Evolutionary conservation across 2,113 vertebrate genomes (phyloP).

Genomic region (Nannobrachium achirus): DNA sequence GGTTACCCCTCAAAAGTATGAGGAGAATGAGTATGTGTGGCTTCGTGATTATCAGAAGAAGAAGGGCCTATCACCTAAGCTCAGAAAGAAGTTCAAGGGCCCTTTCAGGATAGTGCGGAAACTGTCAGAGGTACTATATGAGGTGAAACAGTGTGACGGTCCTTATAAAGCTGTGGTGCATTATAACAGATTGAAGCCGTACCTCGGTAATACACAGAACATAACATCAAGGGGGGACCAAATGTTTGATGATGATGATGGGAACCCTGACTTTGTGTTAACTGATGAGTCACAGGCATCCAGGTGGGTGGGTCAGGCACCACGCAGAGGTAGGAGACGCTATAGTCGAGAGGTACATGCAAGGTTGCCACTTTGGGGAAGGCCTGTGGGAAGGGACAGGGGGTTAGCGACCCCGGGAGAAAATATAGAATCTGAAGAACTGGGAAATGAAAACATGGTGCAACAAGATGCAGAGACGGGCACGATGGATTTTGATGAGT

Average conservation of each 20-base stretch:
- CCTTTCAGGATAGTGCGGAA: background rate
- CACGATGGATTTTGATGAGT: background rate
- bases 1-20: background rate
- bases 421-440: background rate
- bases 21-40: slow-evolving; percentile 5
- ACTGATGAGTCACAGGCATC: background rate
- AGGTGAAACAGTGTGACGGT: background rate
- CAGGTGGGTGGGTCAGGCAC: background rate
- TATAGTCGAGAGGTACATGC: background rate
- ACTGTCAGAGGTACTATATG: slow-evolving; percentile 2
- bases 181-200: slow-evolving; percentile 1
- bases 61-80: background rate
- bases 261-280: slow-evolving; percentile 1
- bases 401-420: background rate
- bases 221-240: background rate
- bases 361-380: background rate
- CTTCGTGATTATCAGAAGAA: background rate
- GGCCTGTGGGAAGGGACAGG: background rate
- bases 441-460: background rate
- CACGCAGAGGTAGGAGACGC: background rate
- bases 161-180: background rate
- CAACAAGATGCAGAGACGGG: background rate
- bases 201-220: background rate
- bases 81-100: background rate
- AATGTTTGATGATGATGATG: background rate